A percentile compares a stretch with the other conserved stretches of the same genome.
Conservation (phyloP, 1,140 invertebrate species). For the Euura saliciscinereae region DNA sequence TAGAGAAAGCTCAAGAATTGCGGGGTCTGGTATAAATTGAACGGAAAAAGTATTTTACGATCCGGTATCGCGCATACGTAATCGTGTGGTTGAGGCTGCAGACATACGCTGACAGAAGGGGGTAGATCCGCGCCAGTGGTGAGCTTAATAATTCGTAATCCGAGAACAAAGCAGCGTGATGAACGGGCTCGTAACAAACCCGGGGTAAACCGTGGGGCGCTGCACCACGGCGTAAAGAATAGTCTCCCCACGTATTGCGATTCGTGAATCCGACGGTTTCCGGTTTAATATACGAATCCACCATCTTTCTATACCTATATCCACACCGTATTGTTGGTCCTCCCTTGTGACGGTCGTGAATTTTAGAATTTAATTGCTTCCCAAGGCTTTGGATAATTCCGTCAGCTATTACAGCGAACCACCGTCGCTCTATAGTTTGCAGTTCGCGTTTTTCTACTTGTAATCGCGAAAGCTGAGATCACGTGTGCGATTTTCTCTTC, state of each 20-base stretch:
- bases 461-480: no score
- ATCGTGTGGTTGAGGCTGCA: not conserved
- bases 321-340: not conserved
- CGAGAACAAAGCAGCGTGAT: constrained; percentile 6
- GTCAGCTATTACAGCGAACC: not conserved
- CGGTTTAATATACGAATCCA: no score
- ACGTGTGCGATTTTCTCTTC: no score
- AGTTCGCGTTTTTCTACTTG: no score
- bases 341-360: not conserved
- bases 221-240: not conserved
- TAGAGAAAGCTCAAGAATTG: no score
- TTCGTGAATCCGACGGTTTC: not conserved
- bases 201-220: constrained; percentile 6
- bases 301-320: not conserved
- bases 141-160: constrained; percentile 7
- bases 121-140: not conserved
- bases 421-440: no score
- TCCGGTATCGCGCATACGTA: not conserved
- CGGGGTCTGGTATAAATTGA: no score
- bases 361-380: constrained; percentile 5
- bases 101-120: not conserved
- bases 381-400: not conserved
- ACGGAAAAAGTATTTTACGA: constrained; percentile 3
- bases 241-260: not conserved
- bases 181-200: constrained; percentile 4